Conservation (phyloP, 2,797 vertebrate genomes). For the Darevskia mixta region DNA sequence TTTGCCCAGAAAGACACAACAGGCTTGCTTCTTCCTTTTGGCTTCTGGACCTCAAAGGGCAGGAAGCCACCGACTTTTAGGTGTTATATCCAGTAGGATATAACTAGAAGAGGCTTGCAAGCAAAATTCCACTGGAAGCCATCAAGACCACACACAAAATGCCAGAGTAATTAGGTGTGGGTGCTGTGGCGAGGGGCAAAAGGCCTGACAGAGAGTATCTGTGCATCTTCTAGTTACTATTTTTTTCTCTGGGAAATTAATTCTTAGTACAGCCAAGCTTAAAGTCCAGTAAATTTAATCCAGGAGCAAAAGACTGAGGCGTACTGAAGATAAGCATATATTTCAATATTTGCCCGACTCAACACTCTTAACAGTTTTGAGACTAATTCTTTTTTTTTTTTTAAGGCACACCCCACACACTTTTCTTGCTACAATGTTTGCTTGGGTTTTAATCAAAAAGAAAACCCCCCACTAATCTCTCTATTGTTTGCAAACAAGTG, state of each 20-base stretch:
- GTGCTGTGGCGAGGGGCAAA: neutral
- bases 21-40: neutral
- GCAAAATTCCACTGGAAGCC: constrained; percentile 8
- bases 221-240: constrained; percentile 10
- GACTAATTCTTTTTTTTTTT: constrained; percentile 31
- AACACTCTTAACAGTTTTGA: constrained; percentile 12
- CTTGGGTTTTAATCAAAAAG: constrained; percentile 15
- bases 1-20: constrained; percentile 8
- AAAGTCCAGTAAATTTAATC: constrained; percentile 16
- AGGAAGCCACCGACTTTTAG: neutral
- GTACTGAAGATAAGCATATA: neutral
- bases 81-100: rapidly evolving
- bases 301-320: constrained; percentile 48
- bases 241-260: constrained; percentile 32
- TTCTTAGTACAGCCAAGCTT: constrained; percentile 37
- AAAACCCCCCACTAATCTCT: neutral
- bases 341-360: constrained; percentile 44
- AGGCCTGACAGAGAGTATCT: constrained; percentile 41
- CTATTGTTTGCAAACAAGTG: neutral
- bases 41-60: neutral
- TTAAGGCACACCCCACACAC: neutral
- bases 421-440: constrained; percentile 28
- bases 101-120: constrained; percentile 15
- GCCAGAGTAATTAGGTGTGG: too few species aligned
- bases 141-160: neutral